phyloP scores from a whole-genome alignment of 2,888 invertebrate genomes.

The Phorcus lineatus region DNA sequence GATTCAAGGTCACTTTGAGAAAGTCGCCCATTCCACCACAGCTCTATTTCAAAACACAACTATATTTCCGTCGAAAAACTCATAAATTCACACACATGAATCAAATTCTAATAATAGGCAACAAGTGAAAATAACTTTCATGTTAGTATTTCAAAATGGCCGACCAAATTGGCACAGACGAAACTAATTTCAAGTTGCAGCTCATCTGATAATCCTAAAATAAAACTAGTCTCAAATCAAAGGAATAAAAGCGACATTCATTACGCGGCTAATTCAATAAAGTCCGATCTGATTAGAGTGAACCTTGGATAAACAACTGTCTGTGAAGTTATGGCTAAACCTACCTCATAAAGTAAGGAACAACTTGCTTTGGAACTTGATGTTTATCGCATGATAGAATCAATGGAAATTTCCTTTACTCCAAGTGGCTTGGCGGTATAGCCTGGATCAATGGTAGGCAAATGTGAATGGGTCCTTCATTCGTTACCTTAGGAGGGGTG shows the following conservation, averaged over 20 bases:
- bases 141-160: slow-evolving; percentile 17
- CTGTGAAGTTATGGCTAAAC: not conserved
- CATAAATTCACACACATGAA: not conserved
- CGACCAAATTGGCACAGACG: not conserved
- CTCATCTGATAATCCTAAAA: too few species aligned
- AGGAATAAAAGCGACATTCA: not conserved
- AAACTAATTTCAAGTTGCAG: too few species aligned
- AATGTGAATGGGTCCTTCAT: slow-evolving; percentile 6
- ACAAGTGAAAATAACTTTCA: slow-evolving; percentile 2
- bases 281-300: not conserved
- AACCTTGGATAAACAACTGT: not conserved
- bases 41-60: too few species aligned
- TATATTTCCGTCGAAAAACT: too few species aligned
- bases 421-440: not conserved
- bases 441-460: slow-evolving; percentile 9
- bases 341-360: slow-evolving; percentile 17
- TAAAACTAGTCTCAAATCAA: too few species aligned
- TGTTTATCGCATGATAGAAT: slow-evolving; percentile 18
- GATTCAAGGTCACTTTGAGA: too few species aligned
- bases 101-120: not conserved
- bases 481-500: not conserved
- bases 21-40: too few species aligned
- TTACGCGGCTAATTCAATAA: slow-evolving; percentile 6
- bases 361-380: slow-evolving; percentile 16
- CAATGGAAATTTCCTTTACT: slow-evolving; percentile 23